These are phyloP conservation scores for Asobara japonica DNA, from an alignment of 1,140 invertebrate species.

Conservation along the genomic window DNA sequence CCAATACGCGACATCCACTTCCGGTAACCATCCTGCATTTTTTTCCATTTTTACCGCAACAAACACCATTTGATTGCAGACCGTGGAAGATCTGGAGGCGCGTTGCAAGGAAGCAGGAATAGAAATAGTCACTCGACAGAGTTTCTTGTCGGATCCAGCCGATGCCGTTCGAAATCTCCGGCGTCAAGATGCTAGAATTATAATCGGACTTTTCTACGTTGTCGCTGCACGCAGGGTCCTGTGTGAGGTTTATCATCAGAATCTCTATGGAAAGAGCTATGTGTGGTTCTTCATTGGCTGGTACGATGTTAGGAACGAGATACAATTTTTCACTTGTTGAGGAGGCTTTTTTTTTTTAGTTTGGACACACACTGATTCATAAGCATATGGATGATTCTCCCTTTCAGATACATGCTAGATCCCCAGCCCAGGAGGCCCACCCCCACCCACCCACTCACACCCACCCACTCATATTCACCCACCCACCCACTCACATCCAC, in stretches of 20 bases:
- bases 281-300: conserved; percentile 99
- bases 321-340: too few relatives aligned
- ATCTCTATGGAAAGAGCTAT: conserved; percentile 94
- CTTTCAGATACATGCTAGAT: too few relatives aligned
- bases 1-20: conserved; percentile 8
- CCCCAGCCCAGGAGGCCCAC: too few relatives aligned
- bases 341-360: too few relatives aligned
- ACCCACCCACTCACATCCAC: too few relatives aligned
- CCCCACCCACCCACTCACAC: too few relatives aligned
- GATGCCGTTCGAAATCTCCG: conserved; percentile 95
- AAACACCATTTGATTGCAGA: conserved; percentile 70
- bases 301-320: too few relatives aligned
- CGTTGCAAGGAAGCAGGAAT: conserved; percentile 93
- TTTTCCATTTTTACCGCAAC: too few relatives aligned
- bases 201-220: conserved; percentile 98
- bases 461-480: too few relatives aligned
- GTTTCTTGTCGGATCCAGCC: conserved; percentile 94
- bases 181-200: conserved; percentile 94
- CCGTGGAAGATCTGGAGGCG: conserved; percentile 95
- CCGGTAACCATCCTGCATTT: too few relatives aligned
- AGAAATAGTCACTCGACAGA: conserved; percentile 95
- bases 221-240: conserved; percentile 94
- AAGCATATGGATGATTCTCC: too few relatives aligned
- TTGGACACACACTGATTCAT: too few relatives aligned
- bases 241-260: conserved; percentile 96